These are phyloP conservation scores for Zaprionus lachaisei DNA, from an alignment of 1,140 invertebrate genomes.

Conservation along the genomic window DNA sequence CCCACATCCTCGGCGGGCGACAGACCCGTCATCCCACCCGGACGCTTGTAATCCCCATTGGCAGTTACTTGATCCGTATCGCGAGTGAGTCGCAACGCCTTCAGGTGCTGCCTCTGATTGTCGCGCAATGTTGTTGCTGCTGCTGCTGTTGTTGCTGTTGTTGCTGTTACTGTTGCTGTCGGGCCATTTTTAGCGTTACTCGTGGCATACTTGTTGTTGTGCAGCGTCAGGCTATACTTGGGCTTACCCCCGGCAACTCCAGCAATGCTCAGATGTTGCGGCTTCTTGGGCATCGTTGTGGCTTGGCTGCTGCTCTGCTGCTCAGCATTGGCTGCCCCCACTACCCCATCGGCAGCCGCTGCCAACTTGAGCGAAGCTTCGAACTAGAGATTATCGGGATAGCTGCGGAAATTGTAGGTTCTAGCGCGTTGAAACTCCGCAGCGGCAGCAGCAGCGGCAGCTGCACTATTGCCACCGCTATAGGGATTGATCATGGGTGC, in stretches of 20 bases:
- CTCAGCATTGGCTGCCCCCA: neutral
- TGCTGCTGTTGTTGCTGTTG: too few species aligned
- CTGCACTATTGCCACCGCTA: constrained; percentile 58
- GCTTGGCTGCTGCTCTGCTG: constrained; percentile 7
- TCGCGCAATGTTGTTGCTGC: constrained; percentile 44
- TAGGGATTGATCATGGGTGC: constrained; percentile 83
- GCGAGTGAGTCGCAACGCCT: constrained; percentile 64
- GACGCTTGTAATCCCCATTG: constrained; percentile 52
- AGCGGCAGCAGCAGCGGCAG: constrained; percentile 58
- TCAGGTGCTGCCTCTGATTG: constrained; percentile 66
- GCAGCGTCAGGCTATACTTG: constrained; percentile 50
- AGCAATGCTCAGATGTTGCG: constrained; percentile 66
- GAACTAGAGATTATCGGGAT: constrained; percentile 84
- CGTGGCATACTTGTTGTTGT: constrained; percentile 53
- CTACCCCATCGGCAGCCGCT: constrained; percentile 33
- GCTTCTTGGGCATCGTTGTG: constrained; percentile 76
- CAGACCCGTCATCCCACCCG: constrained; percentile 25
- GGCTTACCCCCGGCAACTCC: constrained; percentile 25
- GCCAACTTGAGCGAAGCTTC: constrained; percentile 77
- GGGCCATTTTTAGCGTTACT: constrained; percentile 40
- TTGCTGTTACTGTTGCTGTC: neutral
- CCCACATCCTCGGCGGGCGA: constrained; percentile 59
- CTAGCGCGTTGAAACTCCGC: constrained; percentile 81
- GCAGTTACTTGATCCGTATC: constrained; percentile 24
- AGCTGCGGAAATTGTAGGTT: constrained; percentile 84